These are phyloP conservation scores for Drosophila orena DNA, from an alignment of 1,140 invertebrate species.

Conservation along the genomic window DNA sequence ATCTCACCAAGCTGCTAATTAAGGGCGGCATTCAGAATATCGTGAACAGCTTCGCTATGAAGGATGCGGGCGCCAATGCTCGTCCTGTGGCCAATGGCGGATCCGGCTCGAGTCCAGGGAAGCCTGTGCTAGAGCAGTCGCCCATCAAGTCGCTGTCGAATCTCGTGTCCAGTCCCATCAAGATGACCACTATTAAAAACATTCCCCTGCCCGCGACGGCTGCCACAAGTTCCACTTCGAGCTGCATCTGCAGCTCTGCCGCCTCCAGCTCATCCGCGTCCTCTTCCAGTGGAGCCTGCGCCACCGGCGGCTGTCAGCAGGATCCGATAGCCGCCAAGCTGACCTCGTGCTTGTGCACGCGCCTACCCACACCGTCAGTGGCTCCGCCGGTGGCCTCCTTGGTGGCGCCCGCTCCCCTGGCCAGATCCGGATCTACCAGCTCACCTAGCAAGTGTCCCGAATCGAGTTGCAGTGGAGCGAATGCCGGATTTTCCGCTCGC, in stretches of 20 bases:
- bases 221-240: constrained; percentile 9
- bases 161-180: constrained; percentile 87
- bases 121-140: constrained; percentile 85
- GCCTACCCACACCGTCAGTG: constrained; percentile 53
- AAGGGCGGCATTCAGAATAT: constrained; percentile 87
- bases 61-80: constrained; percentile 33
- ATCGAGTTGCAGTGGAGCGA: constrained; percentile 28
- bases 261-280: constrained; percentile 3
- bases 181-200: constrained; percentile 83
- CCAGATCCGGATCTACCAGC: constrained; percentile 13
- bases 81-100: constrained; percentile 6
- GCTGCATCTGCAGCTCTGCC: constrained; percentile 6
- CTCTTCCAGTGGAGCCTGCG: constrained; percentile 28
- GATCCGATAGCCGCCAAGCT: constrained; percentile 85
- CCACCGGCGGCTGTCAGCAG: constrained; percentile 67
- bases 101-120: constrained; percentile 3
- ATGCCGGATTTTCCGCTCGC: constrained; percentile 21
- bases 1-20: constrained; percentile 84
- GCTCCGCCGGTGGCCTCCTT: constrained; percentile 22
- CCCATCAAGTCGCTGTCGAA: constrained; percentile 88
- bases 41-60: constrained; percentile 68
- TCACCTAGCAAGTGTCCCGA: constrained; percentile 26
- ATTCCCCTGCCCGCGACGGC: constrained; percentile 74
- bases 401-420: constrained; percentile 1
- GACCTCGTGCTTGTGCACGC: constrained; percentile 85